Percentiles rank a stretch among this genome's conserved stretches.
These are phyloP conservation scores for Morpho deidamia DNA, from an alignment of 2,888 invertebrate species.

Conservation along the genomic window DNA sequence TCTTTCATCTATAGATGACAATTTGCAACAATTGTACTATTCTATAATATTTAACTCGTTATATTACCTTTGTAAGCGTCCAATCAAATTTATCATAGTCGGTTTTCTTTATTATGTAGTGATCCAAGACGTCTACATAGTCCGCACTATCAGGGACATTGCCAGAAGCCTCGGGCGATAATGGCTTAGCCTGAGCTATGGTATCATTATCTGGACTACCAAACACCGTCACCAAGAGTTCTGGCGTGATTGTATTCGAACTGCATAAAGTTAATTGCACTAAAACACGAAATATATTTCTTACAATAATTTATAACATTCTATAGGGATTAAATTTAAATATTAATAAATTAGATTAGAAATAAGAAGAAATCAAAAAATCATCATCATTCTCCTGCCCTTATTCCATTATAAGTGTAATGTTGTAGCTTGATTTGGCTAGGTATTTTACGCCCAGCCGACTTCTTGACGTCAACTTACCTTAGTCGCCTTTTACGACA, in stretches of 20 bases:
- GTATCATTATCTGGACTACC: slow-evolving; percentile 12
- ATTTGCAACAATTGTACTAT: neutral
- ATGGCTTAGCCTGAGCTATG: slow-evolving; percentile 35
- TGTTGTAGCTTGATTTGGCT: too few species aligned
- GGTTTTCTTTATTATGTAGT: slow-evolving; percentile 38
- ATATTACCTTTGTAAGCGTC: slow-evolving; percentile 79
- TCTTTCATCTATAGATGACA: neutral
- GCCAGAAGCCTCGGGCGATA: slow-evolving; percentile 38
- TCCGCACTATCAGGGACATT: slow-evolving; percentile 35
- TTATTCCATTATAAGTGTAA: too few species aligned
- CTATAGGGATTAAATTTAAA: too few species aligned
- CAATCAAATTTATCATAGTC: slow-evolving; percentile 82
- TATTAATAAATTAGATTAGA: too few species aligned
- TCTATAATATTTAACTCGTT: too few species aligned
- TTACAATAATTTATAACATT: too few species aligned
- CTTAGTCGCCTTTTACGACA: too few species aligned
- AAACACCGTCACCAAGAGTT: slow-evolving; percentile 21
- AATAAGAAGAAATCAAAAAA: too few species aligned
- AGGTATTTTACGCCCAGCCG: too few species aligned
- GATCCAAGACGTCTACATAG: slow-evolving; percentile 42
- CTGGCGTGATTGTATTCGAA: slow-evolving; percentile 16
- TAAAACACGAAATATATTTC: slow-evolving; percentile 27
- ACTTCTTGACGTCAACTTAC: too few species aligned
- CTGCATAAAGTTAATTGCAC: slow-evolving; percentile 32
- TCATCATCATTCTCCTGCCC: too few species aligned